These are phyloP conservation scores for Paralinhomoeus sp. DNA, from an alignment of 2,888 invertebrate genomes.

Conservation along the genomic window DNA sequence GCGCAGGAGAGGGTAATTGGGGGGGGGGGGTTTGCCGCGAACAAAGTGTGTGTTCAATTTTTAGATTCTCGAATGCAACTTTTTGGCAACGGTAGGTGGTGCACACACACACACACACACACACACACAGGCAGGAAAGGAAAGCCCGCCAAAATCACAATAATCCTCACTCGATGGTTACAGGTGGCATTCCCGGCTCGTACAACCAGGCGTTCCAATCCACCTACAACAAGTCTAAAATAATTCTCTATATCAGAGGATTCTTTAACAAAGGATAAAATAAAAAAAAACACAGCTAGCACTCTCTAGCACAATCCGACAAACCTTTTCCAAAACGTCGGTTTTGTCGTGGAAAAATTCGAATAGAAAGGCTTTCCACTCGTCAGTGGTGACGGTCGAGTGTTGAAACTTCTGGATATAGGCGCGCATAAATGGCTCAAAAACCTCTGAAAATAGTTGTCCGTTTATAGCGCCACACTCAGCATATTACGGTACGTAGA, in stretches of 20 bases:
- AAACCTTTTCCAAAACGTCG: slow-evolving; percentile 34
- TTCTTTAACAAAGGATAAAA: too few species aligned
- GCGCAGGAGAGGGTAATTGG: too few species aligned
- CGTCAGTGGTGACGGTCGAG: slow-evolving; percentile 55
- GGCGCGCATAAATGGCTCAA: slow-evolving; percentile 58
- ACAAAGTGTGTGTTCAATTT: too few species aligned
- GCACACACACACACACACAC: too few species aligned
- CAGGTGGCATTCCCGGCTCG: slow-evolving; percentile 62
- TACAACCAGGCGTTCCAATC: slow-evolving; percentile 68
- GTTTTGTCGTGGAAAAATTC: slow-evolving; percentile 40
- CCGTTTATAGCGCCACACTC: neutral
- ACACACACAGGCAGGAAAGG: too few species aligned
- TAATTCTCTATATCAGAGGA: too few species aligned
- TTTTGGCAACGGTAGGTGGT: too few species aligned
- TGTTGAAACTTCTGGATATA: slow-evolving; percentile 57
- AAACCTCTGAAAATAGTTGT: slow-evolving; percentile 31
- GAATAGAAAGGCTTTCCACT: slow-evolving; percentile 53
- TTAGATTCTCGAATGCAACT: too few species aligned
- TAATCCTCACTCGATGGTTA: slow-evolving; percentile 19
- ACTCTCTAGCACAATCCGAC: too few species aligned
- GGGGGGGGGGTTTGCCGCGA: neutral
- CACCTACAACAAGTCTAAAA: too few species aligned
- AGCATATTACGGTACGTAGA: too few species aligned
- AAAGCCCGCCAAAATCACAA: slow-evolving; percentile 45
- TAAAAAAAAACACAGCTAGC: too few species aligned